These are phyloP conservation scores for Mesocricetus auratus DNA, from an alignment of 2,113 vertebrate species.

Conservation along the genomic window DNA sequence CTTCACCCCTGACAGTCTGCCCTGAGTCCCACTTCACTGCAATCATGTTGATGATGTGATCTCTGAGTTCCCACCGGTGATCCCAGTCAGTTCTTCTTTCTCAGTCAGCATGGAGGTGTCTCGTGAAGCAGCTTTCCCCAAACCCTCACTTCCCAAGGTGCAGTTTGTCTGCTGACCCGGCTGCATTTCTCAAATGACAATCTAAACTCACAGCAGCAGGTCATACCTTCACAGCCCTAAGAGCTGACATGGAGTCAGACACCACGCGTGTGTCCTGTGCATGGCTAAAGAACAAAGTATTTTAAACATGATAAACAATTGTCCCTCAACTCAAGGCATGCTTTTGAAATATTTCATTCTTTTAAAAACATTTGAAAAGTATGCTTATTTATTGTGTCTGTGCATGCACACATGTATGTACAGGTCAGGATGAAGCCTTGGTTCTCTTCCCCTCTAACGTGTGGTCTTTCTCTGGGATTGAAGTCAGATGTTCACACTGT, in stretches of 20 bases:
- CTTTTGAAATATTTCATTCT: neutral
- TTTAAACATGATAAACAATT: neutral
- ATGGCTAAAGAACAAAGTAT: neutral
- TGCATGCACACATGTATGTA: neutral
- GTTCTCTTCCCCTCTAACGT: neutral
- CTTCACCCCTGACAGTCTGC: fast-evolving
- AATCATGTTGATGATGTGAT: neutral
- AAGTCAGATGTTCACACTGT: neutral
- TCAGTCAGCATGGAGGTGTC: fast-evolving
- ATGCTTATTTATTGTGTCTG: neutral
- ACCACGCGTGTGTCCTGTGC: neutral
- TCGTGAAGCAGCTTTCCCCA: neutral
- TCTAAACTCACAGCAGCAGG: neutral
- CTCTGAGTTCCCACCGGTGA: no score
- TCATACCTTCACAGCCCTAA: neutral
- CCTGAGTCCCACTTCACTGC: neutral
- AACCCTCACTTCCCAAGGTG: neutral
- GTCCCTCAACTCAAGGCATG: neutral
- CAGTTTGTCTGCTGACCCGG: neutral
- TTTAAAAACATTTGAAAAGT: neutral
- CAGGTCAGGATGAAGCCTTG: no score
- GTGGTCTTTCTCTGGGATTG: neutral
- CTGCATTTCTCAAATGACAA: neutral
- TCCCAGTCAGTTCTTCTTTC: no score
- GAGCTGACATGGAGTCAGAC: neutral